Evolutionary conservation across 1,140 invertebrate species (phyloP), one percentile per base, ranked within the genome.

Genomic region (Laupala kohalensis): DNA sequence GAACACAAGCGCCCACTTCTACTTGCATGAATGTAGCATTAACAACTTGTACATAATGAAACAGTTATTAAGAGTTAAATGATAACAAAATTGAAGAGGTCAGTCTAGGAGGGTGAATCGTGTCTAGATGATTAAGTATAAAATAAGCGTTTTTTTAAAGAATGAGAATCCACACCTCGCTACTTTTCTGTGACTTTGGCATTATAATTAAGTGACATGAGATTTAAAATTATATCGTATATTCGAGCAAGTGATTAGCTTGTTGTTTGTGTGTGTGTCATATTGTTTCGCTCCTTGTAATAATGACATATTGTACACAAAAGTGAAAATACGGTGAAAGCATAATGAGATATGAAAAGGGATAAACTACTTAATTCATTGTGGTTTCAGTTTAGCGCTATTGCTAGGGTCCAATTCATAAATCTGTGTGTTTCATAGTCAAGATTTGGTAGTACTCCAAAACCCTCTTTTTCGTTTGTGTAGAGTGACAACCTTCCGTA

Each of bases 261-360:
- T 72, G 53, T 73, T 70, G 66, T 73, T 73, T 73, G 72, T 73
- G 72, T 70, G 64, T 71, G 70, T 73, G 72, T 70, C 72, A 29
- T 37, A 25, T 53, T 73, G 53, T 72, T 73, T 73, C 69, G 62
- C 69, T 71, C 25, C 37, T 65, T 73, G 72, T 73, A 73, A 73
- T 25, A 72, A 68, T 29, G 69, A 62, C 72, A 73, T 73, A 68
- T 73, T 37, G 28, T 37, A 53, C 27, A 25, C 28, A 25, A 68
- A 72, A 69, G 23, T 37, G 29, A 69, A 68, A 67, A 65, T 72
- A 19, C 67, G 37, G 13, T 19, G 28, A n/a, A 62, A 25, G 27
- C 67, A 68, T 19, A 15, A 28, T 19, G 53, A 37, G 53, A 37
- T 24, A 69, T 29, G 26, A 70, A 70, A 72, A 72, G 68, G 63